Evolutionary conservation across 2,888 invertebrate species (phyloP).

Genomic region (Lymantria monacha): DNA sequence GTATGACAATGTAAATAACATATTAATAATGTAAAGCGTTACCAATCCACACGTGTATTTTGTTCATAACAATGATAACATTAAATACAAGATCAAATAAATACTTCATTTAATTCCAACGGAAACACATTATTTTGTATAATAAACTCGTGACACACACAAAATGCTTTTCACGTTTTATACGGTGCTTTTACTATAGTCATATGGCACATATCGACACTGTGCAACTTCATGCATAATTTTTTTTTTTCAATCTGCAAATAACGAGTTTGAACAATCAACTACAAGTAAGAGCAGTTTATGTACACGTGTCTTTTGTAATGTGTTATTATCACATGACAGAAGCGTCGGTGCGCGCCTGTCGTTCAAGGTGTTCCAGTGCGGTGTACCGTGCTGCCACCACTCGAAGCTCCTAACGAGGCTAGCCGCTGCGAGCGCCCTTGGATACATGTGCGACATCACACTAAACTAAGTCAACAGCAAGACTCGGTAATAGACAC

Average conservation of each 20-base stretch:
- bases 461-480: conserved; percentile 79
- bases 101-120: conserved; percentile 37
- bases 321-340: conserved; percentile 59
- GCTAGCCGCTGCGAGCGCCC: conserved; percentile 66
- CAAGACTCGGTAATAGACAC: conserved; percentile 74
- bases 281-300: conserved; percentile 64
- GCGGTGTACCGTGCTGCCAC: conserved; percentile 68
- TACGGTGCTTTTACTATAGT: conserved; percentile 63
- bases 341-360: conserved; percentile 74
- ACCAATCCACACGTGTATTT: conserved; percentile 47
- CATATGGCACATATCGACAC: conserved; percentile 65
- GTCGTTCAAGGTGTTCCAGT: conserved; percentile 75
- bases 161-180: conserved; percentile 55
- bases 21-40: conserved; percentile 41
- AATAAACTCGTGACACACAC: conserved; percentile 48
- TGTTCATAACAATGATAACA: conserved; percentile 43
- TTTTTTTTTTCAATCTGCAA: conserved; percentile 53
- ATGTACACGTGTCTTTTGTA: conserved; percentile 73
- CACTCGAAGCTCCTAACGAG: conserved; percentile 71
- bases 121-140: conserved; percentile 29
- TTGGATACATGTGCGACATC: conserved; percentile 69
- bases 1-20: conserved; percentile 33
- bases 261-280: conserved; percentile 61
- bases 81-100: conserved; percentile 31
- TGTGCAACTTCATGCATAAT: conserved; percentile 75